Base-by-base conservation (phyloP, 2,797 vertebrate genomes). In the Delichon dasypus region DNA sequence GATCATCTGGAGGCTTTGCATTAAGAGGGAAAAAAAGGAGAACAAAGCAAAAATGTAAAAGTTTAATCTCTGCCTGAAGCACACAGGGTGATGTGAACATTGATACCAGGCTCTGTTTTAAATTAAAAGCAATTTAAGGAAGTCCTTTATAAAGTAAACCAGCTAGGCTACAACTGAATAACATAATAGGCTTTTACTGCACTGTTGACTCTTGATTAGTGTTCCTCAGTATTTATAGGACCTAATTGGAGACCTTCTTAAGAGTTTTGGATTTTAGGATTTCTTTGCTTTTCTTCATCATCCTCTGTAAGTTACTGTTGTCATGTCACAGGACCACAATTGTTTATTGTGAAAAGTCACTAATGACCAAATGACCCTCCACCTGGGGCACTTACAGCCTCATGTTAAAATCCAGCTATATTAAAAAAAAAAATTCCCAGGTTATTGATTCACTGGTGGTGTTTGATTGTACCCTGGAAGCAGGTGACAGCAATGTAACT, bases 331-430 rank as follows among this genome's bases (percentile, higher is more conserved):
- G 96, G 95, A 97, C 94, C 97, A 96, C 97, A 98, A 97, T 94
- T 98, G 98, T 98, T 98, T 98, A 98, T 98, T 98, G 98, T 98
- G 98, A 98, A 98, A 98, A 98, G 97, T 98, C 97, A 96, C 95
- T 97, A 98, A 98, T 98, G 98, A 98, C 98, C 98, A 98, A 98
- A 98, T 98, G 98, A 98, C 98, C 82, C 97, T 98, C 97, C 98
- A 98, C 98, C 98, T 98, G 98, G 97, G 98, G 97, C 98, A 98
- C 98, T 98, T 98, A 98, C 96, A 98, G 97, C 88, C 93, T 97
- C 95, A 95, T 98, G 98, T 98, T 98, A 98, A 98, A 98, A 97
- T 98, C 96, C 85, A 98, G 96, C 97, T 98, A 97, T 98, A 77
- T 54, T 38, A 38, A 38, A 38, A 32, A 25, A 42, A 40, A 98